Percentiles rank a stretch among this genome's conserved stretches.
These are phyloP conservation scores for Spisula subtruncata DNA, from an alignment of 2,888 invertebrate species.

Conservation along the genomic window DNA sequence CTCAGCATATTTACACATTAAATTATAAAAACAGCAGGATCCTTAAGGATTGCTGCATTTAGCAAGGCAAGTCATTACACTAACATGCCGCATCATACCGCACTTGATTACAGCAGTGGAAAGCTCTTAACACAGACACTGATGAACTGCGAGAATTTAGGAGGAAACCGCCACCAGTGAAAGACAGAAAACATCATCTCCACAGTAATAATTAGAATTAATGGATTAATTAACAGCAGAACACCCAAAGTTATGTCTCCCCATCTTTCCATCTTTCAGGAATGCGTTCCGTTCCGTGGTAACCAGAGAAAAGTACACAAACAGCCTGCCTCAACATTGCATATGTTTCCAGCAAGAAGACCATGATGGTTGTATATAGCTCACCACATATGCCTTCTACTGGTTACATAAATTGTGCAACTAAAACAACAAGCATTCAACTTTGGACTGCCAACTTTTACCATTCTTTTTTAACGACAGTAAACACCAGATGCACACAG, in stretches of 20 bases:
- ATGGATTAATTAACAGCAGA: slow-evolving; percentile 21
- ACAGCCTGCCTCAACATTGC: background rate
- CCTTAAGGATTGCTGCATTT: background rate
- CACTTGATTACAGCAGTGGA: background rate
- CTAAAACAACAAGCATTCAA: no score
- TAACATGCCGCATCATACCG: slow-evolving; percentile 13
- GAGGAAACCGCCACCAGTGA: background rate
- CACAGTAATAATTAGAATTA: slow-evolving; percentile 3
- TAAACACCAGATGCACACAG: no score
- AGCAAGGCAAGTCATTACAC: background rate
- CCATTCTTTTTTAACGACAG: no score
- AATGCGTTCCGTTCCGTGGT: background rate
- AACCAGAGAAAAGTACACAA: background rate
- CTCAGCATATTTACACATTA: slow-evolving; percentile 21
- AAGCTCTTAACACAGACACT: background rate
- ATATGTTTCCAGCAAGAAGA: background rate
- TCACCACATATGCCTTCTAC: no score
- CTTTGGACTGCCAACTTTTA: no score
- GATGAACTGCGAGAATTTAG: background rate
- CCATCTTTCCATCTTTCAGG: background rate
- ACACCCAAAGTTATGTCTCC: background rate
- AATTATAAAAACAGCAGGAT: slow-evolving; percentile 18
- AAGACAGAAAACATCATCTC: slow-evolving; percentile 4
- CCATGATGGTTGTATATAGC: no score
- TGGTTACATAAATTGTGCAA: no score